Evolutionary conservation across 2,113 vertebrate genomes (phyloP).

Genomic region (Hypocryptadius cinnamomeus): DNA sequence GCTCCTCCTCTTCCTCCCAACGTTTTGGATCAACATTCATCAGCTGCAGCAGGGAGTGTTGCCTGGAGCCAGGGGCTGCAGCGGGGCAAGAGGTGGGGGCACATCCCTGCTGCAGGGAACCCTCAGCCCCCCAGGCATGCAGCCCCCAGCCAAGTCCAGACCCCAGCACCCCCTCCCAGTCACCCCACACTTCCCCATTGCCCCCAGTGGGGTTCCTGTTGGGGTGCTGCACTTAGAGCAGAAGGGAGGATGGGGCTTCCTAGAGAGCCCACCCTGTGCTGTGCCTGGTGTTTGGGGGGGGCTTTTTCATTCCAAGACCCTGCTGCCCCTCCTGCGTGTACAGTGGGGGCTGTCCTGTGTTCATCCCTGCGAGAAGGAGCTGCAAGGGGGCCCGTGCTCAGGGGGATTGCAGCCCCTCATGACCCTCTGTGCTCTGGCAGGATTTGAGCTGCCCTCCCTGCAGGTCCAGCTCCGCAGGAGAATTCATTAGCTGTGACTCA

Average conservation of each 20-base stretch:
- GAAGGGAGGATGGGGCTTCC: neutral
- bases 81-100: neutral
- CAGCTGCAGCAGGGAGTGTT: fast-evolving
- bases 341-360: fast-evolving
- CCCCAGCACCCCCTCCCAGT: neutral
- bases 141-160: neutral
- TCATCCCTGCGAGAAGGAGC: neutral
- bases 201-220: fast-evolving
- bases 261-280: neutral
- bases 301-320: neutral
- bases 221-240: neutral
- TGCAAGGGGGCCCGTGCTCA: fast-evolving
- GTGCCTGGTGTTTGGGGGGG: no score
- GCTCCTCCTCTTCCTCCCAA: neutral
- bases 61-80: fast-evolving
- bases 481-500: neutral
- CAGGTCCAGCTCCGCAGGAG: neutral
- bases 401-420: neutral
- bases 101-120: fast-evolving
- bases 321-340: neutral
- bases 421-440: neutral
- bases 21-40: fast-evolving
- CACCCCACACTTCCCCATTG: neutral
- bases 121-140: neutral
- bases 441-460: neutral